A percentile compares a stretch with the other conserved stretches of the same genome.
Evolutionary conservation across 1,140 invertebrate species (phyloP).

Genomic region (Papilio polytes): DNA sequence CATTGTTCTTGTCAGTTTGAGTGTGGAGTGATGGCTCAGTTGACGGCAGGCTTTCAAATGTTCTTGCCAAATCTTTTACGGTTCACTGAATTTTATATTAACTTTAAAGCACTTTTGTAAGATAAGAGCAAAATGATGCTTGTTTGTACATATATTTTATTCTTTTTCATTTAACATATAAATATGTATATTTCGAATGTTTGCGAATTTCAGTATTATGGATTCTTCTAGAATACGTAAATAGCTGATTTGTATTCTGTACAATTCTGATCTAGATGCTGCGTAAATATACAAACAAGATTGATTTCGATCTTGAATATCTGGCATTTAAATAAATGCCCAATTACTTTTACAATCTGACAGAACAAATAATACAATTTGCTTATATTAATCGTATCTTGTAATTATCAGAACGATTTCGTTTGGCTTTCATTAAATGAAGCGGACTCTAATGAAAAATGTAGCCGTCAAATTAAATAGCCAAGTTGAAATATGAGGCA

Average conservation of each 20-base stretch:
- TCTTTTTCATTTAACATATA: not conserved
- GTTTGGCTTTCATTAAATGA: not conserved
- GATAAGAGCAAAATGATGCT: not conserved
- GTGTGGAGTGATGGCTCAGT: not conserved
- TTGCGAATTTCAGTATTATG: not conserved
- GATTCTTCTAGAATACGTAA: conserved; percentile 13
- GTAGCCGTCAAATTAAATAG: conserved; percentile 11
- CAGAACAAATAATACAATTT: not conserved
- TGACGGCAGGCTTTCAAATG: conserved; percentile 23
- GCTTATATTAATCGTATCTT: not conserved
- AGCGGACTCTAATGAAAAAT: not conserved
- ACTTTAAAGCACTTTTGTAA: not conserved
- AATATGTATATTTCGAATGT: not conserved
- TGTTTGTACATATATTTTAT: not conserved
- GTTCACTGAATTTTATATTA: conserved; percentile 8
- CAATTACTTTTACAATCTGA: not conserved
- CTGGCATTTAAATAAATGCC: not conserved
- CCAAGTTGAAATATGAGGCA: conserved; percentile 11
- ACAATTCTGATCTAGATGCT: not conserved
- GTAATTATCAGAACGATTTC: not conserved
- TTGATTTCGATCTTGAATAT: not conserved
- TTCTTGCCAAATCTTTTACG: conserved; percentile 1
- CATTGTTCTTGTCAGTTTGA: conserved; percentile 1
- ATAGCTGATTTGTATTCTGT: conserved; percentile 13
- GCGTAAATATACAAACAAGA: not conserved